Evolutionary conservation across 1,140 invertebrate species (phyloP).

Genomic region (Bilobella aurantiaca): DNA sequence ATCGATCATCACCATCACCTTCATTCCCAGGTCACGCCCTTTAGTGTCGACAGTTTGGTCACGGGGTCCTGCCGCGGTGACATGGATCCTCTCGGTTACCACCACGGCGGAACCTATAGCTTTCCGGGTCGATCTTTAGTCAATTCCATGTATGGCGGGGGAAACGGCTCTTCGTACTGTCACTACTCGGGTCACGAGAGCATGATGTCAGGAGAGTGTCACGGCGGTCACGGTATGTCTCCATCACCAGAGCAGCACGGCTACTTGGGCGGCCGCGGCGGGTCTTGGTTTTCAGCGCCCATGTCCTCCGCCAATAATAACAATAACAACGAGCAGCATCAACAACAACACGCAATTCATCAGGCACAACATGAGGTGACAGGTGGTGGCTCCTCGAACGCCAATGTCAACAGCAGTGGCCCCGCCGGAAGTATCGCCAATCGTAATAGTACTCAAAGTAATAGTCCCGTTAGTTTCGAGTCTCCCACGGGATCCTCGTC

Average conservation of each 20-base stretch:
- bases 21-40: conserved; percentile 20
- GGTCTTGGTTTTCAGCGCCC: background rate
- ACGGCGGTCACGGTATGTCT: background rate
- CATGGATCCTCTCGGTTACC: background rate
- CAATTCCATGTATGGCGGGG: conserved; percentile 2
- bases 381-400: background rate
- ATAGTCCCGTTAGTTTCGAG: conserved; percentile 1
- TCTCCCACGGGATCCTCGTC: background rate
- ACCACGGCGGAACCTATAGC: background rate
- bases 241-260: background rate
- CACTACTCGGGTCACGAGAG: background rate
- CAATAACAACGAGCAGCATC: background rate
- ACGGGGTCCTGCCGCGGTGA: conserved; percentile 10
- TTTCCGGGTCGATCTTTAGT: background rate
- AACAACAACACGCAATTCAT: background rate
- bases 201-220: background rate
- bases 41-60: conserved; percentile 34
- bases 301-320: background rate
- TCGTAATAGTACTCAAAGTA: background rate
- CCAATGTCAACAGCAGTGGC: background rate
- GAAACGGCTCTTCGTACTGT: background rate
- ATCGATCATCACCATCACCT: conserved; percentile 22
- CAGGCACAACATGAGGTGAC: conserved; percentile 3
- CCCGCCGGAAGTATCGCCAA: background rate
- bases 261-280: background rate